A percentile compares a stretch with the other conserved stretches of the same genome.
phyloP scores from a whole-genome alignment of 2,888 invertebrate species.

The Tipula lateralis region DNA sequence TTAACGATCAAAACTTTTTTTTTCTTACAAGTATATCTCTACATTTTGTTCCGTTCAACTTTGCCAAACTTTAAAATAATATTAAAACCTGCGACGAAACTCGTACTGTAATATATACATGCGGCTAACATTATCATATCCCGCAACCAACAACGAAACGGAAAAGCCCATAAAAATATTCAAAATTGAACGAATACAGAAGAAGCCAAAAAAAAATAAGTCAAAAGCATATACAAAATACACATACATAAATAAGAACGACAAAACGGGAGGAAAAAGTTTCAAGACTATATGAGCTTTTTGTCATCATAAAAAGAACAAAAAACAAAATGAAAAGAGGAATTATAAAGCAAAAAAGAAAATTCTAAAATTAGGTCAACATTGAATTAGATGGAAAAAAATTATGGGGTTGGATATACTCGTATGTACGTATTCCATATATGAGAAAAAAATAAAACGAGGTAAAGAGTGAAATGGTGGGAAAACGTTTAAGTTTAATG shows the following conservation, averaged over 20 bases:
- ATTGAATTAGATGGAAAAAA: neutral
- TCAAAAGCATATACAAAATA: neutral
- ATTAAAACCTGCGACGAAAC: neutral
- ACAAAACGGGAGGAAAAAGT: neutral
- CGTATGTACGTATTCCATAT: too few species aligned
- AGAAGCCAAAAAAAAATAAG: neutral
- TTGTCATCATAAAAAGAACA: neutral
- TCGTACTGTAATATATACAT: neutral
- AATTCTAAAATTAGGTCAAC: neutral
- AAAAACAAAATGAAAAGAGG: neutral
- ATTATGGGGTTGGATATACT: neutral
- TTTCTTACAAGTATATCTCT: neutral
- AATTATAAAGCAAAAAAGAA: neutral
- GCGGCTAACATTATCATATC: neutral
- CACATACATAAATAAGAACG: neutral
- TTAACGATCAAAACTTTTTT: neutral
- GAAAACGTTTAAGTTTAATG: constrained; percentile 4
- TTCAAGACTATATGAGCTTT: constrained; percentile 7
- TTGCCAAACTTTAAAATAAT: neutral
- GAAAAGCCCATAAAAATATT: neutral
- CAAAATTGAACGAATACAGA: neutral
- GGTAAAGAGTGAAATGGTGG: neutral
- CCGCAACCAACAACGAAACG: neutral
- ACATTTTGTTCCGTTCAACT: neutral
- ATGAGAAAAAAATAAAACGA: neutral